A percentile compares a stretch with the other conserved stretches of the same genome.
These are phyloP conservation scores for Strigops habroptila DNA, from an alignment of 2,113 vertebrate species.

Conservation along the genomic window DNA sequence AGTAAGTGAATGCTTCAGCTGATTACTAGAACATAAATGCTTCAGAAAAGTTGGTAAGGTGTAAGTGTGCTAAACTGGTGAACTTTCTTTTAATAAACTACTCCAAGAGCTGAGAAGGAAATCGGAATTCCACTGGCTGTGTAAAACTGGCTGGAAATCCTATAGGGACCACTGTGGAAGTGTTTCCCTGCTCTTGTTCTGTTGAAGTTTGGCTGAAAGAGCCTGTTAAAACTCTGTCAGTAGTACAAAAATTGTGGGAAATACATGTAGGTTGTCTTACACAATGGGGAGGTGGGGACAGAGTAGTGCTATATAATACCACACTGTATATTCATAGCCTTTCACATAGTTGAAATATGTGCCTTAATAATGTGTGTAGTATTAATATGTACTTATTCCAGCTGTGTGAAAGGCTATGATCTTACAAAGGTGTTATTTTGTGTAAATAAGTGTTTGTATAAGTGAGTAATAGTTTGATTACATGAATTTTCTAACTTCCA, in stretches of 20 bases:
- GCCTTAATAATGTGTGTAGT: not conserved
- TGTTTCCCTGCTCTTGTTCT: not conserved
- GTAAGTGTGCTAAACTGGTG: not conserved
- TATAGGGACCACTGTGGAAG: not conserved
- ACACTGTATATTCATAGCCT: not conserved
- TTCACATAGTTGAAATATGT: not conserved
- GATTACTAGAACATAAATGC: not conserved
- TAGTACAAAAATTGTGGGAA: not conserved
- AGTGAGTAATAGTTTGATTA: not conserved
- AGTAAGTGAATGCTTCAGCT: constrained; percentile 70
- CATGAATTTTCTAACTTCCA: not conserved
- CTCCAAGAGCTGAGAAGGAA: not conserved
- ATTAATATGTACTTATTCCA: not conserved
- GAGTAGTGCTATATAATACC: not conserved
- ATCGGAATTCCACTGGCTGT: not conserved
- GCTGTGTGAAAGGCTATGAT: not conserved
- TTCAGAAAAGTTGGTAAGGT: not conserved
- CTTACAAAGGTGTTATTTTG: not conserved
- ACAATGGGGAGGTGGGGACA: not conserved
- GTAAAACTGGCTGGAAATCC: not conserved
- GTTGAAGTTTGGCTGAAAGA: not conserved
- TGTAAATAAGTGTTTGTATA: not conserved
- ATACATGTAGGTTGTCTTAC: not conserved
- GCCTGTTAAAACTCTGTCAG: not conserved
- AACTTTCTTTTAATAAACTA: not conserved